phyloP scores from a whole-genome alignment of 2,113 vertebrate species.

The Pollimyrus isidori region DNA sequence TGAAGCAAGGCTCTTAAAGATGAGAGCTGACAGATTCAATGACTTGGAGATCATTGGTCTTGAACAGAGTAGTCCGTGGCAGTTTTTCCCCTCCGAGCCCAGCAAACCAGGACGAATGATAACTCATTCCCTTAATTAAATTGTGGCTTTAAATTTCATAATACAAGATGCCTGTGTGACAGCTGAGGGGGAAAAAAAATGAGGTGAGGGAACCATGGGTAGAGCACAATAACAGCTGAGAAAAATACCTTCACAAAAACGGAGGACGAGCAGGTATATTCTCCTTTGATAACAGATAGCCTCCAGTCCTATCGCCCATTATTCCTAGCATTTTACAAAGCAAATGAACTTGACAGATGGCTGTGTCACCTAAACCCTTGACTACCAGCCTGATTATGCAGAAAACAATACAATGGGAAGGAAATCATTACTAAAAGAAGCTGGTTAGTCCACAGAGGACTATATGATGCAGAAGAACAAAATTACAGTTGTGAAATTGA shows the following conservation, averaged over 20 bases:
- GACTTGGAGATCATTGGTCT: conserved; percentile 33
- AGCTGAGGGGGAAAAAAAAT: conserved; percentile 38
- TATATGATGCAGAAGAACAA: conserved; percentile 81
- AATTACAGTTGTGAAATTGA: conserved; percentile 98
- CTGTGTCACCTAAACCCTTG: conserved; percentile 97
- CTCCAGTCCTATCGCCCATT: conserved; percentile 82
- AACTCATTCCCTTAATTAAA: conserved; percentile 70
- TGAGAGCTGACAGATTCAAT: conserved; percentile 43
- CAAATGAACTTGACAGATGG: conserved; percentile 99
- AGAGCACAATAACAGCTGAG: conserved; percentile 57
- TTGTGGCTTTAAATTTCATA: conserved; percentile 74
- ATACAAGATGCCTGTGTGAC: conserved; percentile 60
- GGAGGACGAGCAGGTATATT: conserved; percentile 54
- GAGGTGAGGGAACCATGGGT: conserved; percentile 49
- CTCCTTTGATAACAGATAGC: conserved; percentile 84
- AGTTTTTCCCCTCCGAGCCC: conserved; percentile 23
- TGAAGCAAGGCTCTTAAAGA: conserved; percentile 36
- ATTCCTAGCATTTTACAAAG: conserved; percentile 95
- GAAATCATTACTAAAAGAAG: conserved; percentile 96
- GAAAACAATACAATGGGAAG: conserved; percentile 99
- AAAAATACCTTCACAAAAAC: conserved; percentile 53
- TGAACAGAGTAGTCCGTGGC: conserved; percentile 24
- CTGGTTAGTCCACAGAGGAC: conserved; percentile 86
- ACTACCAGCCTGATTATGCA: conserved; percentile 99
- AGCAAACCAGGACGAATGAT: conserved; percentile 49